phyloP scores from a whole-genome alignment of 2,113 vertebrate genomes.

The Pelmatolapia mariae region DNA sequence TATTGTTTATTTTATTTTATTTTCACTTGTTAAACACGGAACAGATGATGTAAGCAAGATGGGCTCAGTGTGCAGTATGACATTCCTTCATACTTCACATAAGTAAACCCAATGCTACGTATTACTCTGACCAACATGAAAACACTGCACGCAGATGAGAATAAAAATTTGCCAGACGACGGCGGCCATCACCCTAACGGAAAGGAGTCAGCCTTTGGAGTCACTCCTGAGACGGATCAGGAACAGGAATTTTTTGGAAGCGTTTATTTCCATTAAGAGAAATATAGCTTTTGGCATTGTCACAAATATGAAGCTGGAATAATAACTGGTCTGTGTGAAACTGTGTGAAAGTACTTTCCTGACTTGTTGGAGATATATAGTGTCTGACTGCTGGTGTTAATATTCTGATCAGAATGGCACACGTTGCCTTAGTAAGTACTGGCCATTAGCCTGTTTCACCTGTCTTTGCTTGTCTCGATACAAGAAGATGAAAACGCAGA shows the following conservation, averaged over 20 bases:
- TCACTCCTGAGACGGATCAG: background rate
- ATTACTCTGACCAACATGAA: background rate
- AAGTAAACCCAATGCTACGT: rapidly evolving
- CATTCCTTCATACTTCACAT: background rate
- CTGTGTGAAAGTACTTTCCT: background rate
- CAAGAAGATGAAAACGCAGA: background rate
- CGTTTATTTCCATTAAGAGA: background rate
- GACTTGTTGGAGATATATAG: rapidly evolving
- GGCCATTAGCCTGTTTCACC: background rate
- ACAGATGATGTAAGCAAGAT: rapidly evolving
- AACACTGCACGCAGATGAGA: too few species aligned
- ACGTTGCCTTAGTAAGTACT: background rate
- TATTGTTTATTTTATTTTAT: too few species aligned
- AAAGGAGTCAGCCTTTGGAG: background rate
- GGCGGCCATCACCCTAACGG: background rate
- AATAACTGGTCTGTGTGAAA: background rate
- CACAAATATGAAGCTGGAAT: background rate
- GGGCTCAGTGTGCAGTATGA: background rate
- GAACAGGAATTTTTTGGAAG: background rate
- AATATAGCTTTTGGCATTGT: rapidly evolving
- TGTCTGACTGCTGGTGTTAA: background rate
- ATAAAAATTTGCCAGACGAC: rapidly evolving
- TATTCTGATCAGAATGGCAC: background rate
- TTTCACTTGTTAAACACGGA: too few species aligned
- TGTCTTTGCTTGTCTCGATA: background rate